Evolutionary conservation across 2,797 vertebrate genomes (phyloP), one percentile per base, ranked within the genome.

Genomic region (Sebastes dallii): DNA sequence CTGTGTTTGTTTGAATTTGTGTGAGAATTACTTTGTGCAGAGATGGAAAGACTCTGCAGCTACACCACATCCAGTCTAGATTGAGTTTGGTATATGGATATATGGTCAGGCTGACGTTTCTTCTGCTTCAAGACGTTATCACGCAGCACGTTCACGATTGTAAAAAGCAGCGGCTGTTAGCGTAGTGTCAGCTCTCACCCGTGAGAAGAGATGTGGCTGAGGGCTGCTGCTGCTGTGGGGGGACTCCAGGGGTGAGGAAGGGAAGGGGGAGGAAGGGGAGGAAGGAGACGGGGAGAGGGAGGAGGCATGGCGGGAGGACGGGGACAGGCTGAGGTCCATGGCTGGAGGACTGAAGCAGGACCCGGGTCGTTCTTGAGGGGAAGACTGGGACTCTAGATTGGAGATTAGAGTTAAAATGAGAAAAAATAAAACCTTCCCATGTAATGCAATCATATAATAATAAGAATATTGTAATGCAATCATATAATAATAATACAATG

Each of bases 291-390:
- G 90, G 94, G 96, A 1, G 90, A 96, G 83, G 94, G 93, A 4
- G 59, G 95, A 94, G 64, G 92, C 84, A 13, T 95, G 95, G 77
- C 96, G 96, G 2, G 94, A 94, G 1, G 96, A 96, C 12, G 96
- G 97, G 0, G 97, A 98, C 84, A 97, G 91, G 92, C 97, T 97
- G 91, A 97, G 97, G 92, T 98, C 97, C 83, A 98, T 94, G 54
- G 96, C 94, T 0, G 97, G 97, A 46, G 96, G 89, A 8, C 95
- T 97, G 77, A 89, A 93, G 86, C 88, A 95, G 61, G 95, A 93
- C 6, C 96, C 94, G 74, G 91, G 93, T 71, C 94, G 95, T 70
- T 97, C 96, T 6, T 89, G 95, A 86, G 92, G 91, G 77, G 95
- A 93, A 55, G 95, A 90, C 87, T 93, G 93, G 50, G 96, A 96